These are phyloP conservation scores for Ictalurus furcatus DNA, from an alignment of 2,113 vertebrate genomes.

Conservation along the genomic window DNA sequence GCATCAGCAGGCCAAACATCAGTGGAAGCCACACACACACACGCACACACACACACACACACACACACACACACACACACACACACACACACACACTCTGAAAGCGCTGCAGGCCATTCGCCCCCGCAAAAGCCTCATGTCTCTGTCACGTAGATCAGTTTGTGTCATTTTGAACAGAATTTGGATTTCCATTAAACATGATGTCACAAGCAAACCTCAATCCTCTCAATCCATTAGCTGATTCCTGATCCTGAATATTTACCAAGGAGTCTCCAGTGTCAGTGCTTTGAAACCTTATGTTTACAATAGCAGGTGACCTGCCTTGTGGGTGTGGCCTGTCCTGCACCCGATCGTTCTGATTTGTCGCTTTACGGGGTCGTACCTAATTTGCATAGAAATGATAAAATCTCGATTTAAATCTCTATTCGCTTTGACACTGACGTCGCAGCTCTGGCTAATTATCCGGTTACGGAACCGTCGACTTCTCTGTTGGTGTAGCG, in stretches of 20 bases:
- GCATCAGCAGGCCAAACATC: slow-evolving; percentile 31
- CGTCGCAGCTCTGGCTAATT: background rate
- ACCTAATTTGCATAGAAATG: background rate
- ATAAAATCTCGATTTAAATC: background rate
- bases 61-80: background rate
- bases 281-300: background rate
- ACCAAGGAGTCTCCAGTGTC: background rate
- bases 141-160: slow-evolving; percentile 3
- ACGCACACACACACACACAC: slow-evolving; percentile 3
- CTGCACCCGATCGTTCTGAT: background rate
- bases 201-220: background rate
- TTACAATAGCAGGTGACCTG: background rate
- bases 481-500: background rate
- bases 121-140: background rate
- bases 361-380: background rate
- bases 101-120: slow-evolving; percentile 10
- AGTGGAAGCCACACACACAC: slow-evolving; percentile 9
- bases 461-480: background rate
- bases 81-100: background rate
- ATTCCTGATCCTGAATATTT: no score
- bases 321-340: background rate
- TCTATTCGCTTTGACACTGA: background rate
- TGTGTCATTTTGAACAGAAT: background rate
- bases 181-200: background rate
- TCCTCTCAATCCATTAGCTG: background rate